Conservation (phyloP, 2,888 invertebrate genomes). For the Conistra vaccinii region DNA sequence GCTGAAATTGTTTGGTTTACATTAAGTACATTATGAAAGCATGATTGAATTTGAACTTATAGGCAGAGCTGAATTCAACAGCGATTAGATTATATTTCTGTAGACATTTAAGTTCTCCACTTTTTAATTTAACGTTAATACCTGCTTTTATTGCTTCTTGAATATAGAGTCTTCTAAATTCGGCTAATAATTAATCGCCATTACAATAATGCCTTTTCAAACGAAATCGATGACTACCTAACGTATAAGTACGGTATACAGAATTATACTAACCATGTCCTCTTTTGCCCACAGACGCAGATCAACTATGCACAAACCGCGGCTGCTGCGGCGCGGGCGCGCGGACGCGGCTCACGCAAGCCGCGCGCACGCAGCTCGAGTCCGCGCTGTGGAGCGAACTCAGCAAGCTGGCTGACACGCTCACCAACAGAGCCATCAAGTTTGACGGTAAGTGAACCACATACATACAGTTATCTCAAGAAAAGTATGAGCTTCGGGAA, state of each 20-base stretch:
- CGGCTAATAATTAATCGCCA: too few relatives aligned
- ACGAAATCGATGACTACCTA: too few relatives aligned
- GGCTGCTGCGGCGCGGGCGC: constrained; percentile 92
- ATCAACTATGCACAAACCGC: constrained; percentile 89
- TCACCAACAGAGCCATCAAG: constrained; percentile 94
- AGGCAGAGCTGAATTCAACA: too few relatives aligned
- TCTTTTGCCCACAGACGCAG: constrained; percentile 80
- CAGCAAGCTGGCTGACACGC: constrained; percentile 93
- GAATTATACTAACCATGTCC: background rate
- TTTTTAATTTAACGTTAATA: too few relatives aligned
- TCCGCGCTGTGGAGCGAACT: constrained; percentile 94
- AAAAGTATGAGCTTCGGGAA: background rate
- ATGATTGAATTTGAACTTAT: background rate
- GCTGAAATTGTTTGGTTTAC: background rate
- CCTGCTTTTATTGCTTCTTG: too few relatives aligned
- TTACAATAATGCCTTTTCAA: too few relatives aligned
- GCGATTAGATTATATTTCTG: too few relatives aligned
- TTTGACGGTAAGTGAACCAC: constrained; percentile 94
- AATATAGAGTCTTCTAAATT: too few relatives aligned
- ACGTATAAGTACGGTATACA: too few relatives aligned
- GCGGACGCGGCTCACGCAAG: constrained; percentile 92
- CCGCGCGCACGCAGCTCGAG: constrained; percentile 94
- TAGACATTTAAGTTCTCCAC: too few relatives aligned
- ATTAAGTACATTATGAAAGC: too few relatives aligned
- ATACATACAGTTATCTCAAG: background rate